phyloP scores from a whole-genome alignment of 2,888 invertebrate species.

The Ochropacha duplaris region DNA sequence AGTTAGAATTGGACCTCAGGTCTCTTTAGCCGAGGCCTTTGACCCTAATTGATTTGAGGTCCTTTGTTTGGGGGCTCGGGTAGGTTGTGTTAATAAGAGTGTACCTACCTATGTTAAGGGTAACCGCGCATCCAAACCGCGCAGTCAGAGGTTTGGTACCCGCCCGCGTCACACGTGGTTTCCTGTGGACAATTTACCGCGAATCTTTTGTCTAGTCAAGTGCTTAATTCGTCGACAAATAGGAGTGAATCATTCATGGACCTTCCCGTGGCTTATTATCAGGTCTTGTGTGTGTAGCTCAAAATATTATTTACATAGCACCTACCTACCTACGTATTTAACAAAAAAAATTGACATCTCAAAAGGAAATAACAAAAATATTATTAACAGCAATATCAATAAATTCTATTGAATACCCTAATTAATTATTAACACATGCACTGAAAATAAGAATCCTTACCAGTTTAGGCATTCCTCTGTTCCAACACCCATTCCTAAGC shows the following conservation, averaged over 20 bases:
- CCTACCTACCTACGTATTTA: too few species aligned
- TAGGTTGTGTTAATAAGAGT: conserved; percentile 67
- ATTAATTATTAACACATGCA: background rate
- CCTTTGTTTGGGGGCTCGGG: conserved; percentile 74
- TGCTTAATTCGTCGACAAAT: conserved; percentile 53
- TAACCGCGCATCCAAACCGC: conserved; percentile 71
- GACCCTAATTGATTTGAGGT: conserved; percentile 70
- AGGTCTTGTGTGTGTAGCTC: conserved; percentile 13
- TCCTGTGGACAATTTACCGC: conserved; percentile 52
- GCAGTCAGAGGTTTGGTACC: conserved; percentile 65
- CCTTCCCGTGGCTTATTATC: conserved; percentile 17
- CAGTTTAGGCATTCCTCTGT: background rate
- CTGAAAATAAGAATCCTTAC: background rate
- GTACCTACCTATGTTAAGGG: conserved; percentile 57
- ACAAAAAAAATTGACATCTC: too few species aligned
- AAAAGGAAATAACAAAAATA: background rate
- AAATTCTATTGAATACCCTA: background rate
- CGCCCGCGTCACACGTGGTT: conserved; percentile 68
- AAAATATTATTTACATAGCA: background rate
- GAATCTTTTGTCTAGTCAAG: conserved; percentile 65
- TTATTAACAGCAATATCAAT: background rate
- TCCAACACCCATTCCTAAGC: background rate
- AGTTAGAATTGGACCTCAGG: conserved; percentile 29
- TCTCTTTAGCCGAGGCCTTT: conserved; percentile 40
- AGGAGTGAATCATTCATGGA: conserved; percentile 45